Evolutionary conservation across 2,113 vertebrate species (phyloP).

Genomic region (Saguinus midas): DNA sequence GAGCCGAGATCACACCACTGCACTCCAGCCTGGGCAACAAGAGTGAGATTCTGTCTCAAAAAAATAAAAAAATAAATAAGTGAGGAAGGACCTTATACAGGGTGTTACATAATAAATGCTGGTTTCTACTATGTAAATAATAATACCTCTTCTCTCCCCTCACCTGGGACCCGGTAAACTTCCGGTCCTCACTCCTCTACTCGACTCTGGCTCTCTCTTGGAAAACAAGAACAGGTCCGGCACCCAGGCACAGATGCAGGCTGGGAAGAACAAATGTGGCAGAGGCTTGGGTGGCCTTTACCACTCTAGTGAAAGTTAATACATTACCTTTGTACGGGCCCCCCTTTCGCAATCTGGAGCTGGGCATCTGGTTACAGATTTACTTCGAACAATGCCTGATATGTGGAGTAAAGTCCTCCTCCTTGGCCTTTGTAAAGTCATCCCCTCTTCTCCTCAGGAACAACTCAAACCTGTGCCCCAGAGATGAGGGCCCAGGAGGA

Average conservation of each 20-base stretch:
- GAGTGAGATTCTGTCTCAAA: too few species aligned
- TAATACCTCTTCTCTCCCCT: neutral
- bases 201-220: neutral
- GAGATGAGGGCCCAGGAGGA: constrained; percentile 65
- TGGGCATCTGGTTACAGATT: constrained; percentile 76
- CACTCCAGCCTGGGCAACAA: too few species aligned
- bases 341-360: constrained; percentile 69
- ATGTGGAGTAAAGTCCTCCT: constrained; percentile 79
- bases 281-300: constrained; percentile 17
- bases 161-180: neutral
- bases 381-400: constrained; percentile 71
- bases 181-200: neutral
- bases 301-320: constrained; percentile 62
- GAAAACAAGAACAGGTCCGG: neutral
- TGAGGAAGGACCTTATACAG: neutral
- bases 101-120: neutral
- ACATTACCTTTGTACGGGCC: constrained; percentile 4
- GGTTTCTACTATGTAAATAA: neutral
- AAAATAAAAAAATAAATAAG: neutral
- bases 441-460: constrained; percentile 61
- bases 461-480: constrained; percentile 41
- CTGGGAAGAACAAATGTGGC: neutral
- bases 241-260: neutral
- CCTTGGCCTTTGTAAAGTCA: constrained; percentile 23
- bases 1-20: too few species aligned